Base-by-base conservation (phyloP, 2,113 vertebrate species). In the Amazona vittata region DNA sequence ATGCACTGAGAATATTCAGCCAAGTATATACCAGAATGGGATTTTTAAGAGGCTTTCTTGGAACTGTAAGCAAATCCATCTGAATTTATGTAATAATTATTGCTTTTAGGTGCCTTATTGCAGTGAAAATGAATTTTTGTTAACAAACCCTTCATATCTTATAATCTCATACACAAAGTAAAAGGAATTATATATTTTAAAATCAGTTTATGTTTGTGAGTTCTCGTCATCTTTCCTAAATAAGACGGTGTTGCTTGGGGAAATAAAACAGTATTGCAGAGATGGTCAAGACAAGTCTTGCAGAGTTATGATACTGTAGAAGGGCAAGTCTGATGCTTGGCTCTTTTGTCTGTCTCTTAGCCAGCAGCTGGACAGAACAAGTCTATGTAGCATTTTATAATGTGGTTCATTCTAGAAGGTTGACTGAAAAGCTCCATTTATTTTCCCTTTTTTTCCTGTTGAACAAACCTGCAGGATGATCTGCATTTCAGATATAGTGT, bases 1-100 rank as follows among this genome's bases (percentile, higher is more conserved):
- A 50, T 46, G 17, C 6, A 37, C 35, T 65, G 29, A 75, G 6
- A 81, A 68, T 21, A 24, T 69, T 87, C 62, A 82, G 35, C 18
- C 63, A 41, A 62, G 14, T 57, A 8, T 59, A 35, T 81, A 63
- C 22, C 35, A 86, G 37, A 86, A 74, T 63, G 47, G 91, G 29
- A 13, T 60, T 90, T 96, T 49, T 68, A 74, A 29, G 63, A 59
- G 83, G n/a, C 19, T 93, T 90, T 90, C 86, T 86, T 92, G 64
- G 50, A 81, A 74, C 37, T 77, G 47, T 68, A 74, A 91, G 50
- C 71, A 90, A 86, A 86, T 71, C n/a, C 7, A 37, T 95, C 78
- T 82, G 35, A 68, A 71, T 92, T 81, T 86, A 44, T 86, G 22
- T 70, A 43, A 33, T 83, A 62, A 57, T 79, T 67, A 79, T 6